Evolutionary conservation across 1,140 invertebrate genomes (phyloP), one percentile per base, ranked within the genome.

Genomic region (Lysiphlebus fabarum): DNA sequence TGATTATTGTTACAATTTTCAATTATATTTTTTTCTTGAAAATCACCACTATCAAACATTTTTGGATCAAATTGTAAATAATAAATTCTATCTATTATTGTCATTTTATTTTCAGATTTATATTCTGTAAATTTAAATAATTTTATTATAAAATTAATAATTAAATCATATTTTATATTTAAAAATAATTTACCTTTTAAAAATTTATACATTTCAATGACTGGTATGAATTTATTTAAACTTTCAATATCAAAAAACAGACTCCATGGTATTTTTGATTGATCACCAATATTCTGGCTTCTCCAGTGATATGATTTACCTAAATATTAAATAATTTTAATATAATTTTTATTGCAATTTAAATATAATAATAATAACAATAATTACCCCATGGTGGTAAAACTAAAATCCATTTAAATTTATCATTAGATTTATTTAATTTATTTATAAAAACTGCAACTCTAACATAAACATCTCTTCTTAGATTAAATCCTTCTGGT

Each of bases 401-500:
- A 37, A 95, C 89, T 65, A 91, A 73, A 53, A 82, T 78, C 73
- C 83, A 84, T 73, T 79, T 65, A 62, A 74, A 78, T 77, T 72
- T 67, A 36, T 64, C 67, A 66, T 82, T 79, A 73, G 79, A 68
- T 59, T 82, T 71, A 70, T 81, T 81, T 61, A 92, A 79, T 60
- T 84, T 82, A 68, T 83, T 82, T 1, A 92, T 81, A 66, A 96
- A 86, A 53, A 90, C 87, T 10, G 95, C 93, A 66, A 97, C 82
- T 68, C 96, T 82, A 78, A 98, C 87, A 67, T 95, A 98, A 8
- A 99, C 96, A 83, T 99, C 96, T 61, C 96, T 82, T 51, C 95
- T 81, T 59, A 99, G 82, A 82, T 99, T 99, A 72, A 99, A 99
- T 0, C 96, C 96, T 84, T 99, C 96, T 2, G 90, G 87, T 14